Conservation (phyloP, 1,140 invertebrate species). For the Zaprionus capensis region DNA sequence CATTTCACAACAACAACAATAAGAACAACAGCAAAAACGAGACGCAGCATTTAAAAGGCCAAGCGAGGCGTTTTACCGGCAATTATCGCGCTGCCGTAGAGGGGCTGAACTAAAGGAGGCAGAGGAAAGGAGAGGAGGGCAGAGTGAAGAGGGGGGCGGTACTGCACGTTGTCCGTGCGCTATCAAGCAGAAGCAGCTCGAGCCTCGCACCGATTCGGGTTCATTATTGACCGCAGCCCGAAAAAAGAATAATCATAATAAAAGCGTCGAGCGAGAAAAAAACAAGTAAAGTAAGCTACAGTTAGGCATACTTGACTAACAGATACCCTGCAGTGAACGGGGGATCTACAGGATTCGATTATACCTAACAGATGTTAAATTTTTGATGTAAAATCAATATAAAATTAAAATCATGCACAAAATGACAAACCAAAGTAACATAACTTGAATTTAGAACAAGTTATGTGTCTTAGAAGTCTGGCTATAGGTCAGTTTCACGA, state of each 20-base stretch:
- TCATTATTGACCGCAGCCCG: constrained; percentile 70
- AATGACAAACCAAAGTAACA: background rate
- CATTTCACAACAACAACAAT: constrained; percentile 37
- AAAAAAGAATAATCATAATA: constrained; percentile 36
- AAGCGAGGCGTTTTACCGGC: constrained; percentile 82
- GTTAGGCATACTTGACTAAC: background rate
- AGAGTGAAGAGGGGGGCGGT: background rate
- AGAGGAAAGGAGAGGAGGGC: background rate
- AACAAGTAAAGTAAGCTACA: background rate
- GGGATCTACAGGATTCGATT: background rate
- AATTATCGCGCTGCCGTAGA: constrained; percentile 69
- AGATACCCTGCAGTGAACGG: background rate
- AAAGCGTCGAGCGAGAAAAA: background rate
- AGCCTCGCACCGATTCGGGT: constrained; percentile 51
- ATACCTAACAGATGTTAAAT: background rate
- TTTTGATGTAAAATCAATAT: constrained; percentile 17
- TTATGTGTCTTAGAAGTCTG: background rate
- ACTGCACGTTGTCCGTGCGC: constrained; percentile 12
- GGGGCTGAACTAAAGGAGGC: background rate
- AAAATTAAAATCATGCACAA: background rate
- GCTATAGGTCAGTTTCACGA: background rate
- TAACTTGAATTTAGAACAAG: background rate
- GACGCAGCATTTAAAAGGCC: constrained; percentile 79
- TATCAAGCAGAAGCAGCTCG: constrained; percentile 36
- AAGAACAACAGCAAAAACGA: constrained; percentile 40